Conservation (phyloP, 2,797 vertebrate species). For the Erethizon dorsatum region DNA sequence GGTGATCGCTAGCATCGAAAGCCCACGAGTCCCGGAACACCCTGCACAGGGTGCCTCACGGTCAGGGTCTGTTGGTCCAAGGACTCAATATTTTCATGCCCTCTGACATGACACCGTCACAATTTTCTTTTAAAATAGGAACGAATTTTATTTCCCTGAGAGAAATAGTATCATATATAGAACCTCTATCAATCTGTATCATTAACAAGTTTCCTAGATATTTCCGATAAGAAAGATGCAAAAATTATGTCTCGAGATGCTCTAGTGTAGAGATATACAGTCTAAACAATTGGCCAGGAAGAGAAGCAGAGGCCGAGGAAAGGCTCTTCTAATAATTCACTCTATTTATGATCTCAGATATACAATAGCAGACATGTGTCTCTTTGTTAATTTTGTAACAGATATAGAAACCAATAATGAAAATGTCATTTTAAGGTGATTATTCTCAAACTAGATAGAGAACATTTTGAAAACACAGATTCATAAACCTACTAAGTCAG, state of each 20-base stretch:
- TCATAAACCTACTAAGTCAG: neutral
- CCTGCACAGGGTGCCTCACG: neutral
- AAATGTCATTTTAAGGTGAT: neutral
- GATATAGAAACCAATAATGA: neutral
- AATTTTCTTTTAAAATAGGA: neutral
- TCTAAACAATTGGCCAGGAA: neutral
- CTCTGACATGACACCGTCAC: neutral
- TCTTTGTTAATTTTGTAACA: neutral
- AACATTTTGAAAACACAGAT: conserved; percentile 26
- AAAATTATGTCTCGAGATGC: neutral
- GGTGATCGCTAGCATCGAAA: neutral
- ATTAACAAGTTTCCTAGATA: neutral
- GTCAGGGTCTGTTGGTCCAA: neutral
- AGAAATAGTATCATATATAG: neutral
- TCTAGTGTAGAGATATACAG: neutral
- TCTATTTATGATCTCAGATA: neutral
- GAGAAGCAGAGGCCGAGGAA: neutral
- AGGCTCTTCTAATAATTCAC: neutral
- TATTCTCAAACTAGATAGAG: neutral
- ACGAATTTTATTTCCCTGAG: neutral
- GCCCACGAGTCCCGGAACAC: neutral
- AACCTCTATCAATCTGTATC: neutral
- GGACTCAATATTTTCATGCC: neutral
- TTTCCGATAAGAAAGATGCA: neutral
- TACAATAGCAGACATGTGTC: neutral